Conservation (phyloP, 2,797 vertebrate species). For the Parotocinclus haroldoi region DNA sequence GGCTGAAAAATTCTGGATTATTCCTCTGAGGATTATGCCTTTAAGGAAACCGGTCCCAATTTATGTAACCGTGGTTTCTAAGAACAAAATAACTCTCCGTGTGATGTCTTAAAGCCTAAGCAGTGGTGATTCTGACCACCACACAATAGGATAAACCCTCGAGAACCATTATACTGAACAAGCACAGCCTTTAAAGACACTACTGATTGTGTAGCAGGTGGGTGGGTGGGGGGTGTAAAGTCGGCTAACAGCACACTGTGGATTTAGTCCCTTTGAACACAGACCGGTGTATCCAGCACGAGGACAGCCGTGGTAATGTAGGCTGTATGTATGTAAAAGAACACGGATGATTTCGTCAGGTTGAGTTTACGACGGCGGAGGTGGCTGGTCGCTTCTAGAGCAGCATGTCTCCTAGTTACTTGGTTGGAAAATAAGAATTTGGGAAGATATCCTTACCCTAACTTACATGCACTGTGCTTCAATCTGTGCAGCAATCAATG, state of each 20-base stretch:
- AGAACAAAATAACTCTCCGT: not conserved
- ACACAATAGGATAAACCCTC: constrained; percentile 29
- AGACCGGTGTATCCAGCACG: not conserved
- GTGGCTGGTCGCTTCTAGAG: too few relatives aligned
- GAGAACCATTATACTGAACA: constrained; percentile 7
- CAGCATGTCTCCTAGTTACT: too few relatives aligned
- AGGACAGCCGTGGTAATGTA: not conserved
- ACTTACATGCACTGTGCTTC: too few relatives aligned
- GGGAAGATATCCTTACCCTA: too few relatives aligned
- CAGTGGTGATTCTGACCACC: constrained; percentile 15
- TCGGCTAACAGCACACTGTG: not conserved
- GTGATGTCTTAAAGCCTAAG: constrained; percentile 14
- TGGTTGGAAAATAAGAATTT: too few relatives aligned
- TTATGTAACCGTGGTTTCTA: not conserved
- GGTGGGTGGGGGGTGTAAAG: not conserved
- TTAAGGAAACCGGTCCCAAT: not conserved
- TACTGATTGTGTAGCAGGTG: constrained; percentile 3
- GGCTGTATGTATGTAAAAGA: not conserved
- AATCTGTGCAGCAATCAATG: too few relatives aligned
- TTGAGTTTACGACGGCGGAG: too few relatives aligned
- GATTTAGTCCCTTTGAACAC: not conserved
- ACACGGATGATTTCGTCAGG: not conserved
- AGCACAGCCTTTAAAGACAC: constrained; percentile 21
- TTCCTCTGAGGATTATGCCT: too few relatives aligned
- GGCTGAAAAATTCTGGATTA: too few relatives aligned